These are phyloP conservation scores for Mongoloraphidia duomilia DNA, from an alignment of 2,888 invertebrate species.

Conservation along the genomic window DNA sequence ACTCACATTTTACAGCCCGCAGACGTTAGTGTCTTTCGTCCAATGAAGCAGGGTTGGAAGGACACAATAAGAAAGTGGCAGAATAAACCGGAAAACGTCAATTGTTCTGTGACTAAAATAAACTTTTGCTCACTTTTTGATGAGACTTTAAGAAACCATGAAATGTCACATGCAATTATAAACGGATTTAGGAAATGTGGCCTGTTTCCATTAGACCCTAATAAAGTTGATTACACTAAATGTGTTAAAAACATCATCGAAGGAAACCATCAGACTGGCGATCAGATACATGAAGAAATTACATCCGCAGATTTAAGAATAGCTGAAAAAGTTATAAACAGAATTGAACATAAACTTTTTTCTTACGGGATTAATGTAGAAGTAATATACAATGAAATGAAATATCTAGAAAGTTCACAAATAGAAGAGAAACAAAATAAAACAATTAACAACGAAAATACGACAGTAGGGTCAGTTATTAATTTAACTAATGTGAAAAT, in stretches of 20 bases:
- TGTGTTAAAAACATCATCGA: conserved; percentile 13
- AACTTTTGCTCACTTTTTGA: conserved; percentile 17
- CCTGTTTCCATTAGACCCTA: conserved; percentile 14
- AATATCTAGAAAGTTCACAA: too few species aligned
- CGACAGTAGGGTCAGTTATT: too few species aligned
- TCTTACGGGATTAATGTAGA: too few species aligned
- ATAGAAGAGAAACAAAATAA: too few species aligned
- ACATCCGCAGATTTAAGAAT: too few species aligned
- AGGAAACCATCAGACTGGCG: conserved; percentile 5
- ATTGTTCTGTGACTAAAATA: conserved; percentile 15
- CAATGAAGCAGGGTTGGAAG: conserved; percentile 19
- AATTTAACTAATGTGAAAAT: too few species aligned
- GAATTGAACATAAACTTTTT: too few species aligned
- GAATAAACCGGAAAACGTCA: conserved; percentile 12
- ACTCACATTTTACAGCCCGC: conserved; percentile 19
- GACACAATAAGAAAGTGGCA: conserved; percentile 15
- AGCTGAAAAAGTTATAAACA: too few species aligned
- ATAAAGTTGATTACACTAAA: conserved; percentile 15
- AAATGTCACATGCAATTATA: conserved; percentile 8
- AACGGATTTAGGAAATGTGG: conserved; percentile 15
- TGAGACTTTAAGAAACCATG: conserved; percentile 6
- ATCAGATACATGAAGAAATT: too few species aligned
- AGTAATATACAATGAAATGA: too few species aligned
- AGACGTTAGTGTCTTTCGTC: conserved; percentile 19
- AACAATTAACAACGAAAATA: too few species aligned